Evolutionary conservation across 2,113 vertebrate species (phyloP).

Genomic region (Oreochromis aureus): DNA sequence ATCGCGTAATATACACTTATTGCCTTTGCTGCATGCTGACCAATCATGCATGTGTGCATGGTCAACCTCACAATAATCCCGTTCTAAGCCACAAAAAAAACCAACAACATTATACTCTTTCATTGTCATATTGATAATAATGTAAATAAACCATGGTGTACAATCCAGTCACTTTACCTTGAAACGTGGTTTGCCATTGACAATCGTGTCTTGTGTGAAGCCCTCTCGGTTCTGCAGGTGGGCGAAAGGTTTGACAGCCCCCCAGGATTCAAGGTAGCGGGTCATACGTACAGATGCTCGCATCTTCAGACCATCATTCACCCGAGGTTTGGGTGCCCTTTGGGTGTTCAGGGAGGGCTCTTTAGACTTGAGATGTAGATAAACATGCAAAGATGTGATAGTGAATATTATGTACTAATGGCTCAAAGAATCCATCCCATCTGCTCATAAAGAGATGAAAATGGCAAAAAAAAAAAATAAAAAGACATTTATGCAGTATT

Average conservation of each 20-base stretch:
- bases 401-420: not conserved
- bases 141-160: rapidly evolving
- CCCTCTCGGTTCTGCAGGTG: slow-evolving; percentile 90
- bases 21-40: not conserved
- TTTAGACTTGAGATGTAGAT: slow-evolving; percentile 75
- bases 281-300: slow-evolving; percentile 94
- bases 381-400: not conserved
- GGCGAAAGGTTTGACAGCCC: slow-evolving; percentile 91
- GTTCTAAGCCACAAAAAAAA: not conserved
- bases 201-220: slow-evolving; percentile 73
- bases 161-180: slow-evolving; percentile 69
- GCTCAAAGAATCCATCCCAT: not conserved
- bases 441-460: rapidly evolving
- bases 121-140: not conserved
- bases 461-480: not conserved
- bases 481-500: not conserved
- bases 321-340: slow-evolving; percentile 74
- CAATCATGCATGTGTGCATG: not conserved
- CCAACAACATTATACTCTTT: not conserved
- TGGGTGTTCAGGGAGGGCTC: slow-evolving; percentile 70
- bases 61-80: not conserved
- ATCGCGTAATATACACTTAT: not conserved
- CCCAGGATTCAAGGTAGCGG: slow-evolving; percentile 96
- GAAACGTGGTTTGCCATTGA: slow-evolving; percentile 70
- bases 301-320: slow-evolving; percentile 89